phyloP scores from a whole-genome alignment of 2,888 invertebrate genomes.

The Hanleya hanleyi region DNA sequence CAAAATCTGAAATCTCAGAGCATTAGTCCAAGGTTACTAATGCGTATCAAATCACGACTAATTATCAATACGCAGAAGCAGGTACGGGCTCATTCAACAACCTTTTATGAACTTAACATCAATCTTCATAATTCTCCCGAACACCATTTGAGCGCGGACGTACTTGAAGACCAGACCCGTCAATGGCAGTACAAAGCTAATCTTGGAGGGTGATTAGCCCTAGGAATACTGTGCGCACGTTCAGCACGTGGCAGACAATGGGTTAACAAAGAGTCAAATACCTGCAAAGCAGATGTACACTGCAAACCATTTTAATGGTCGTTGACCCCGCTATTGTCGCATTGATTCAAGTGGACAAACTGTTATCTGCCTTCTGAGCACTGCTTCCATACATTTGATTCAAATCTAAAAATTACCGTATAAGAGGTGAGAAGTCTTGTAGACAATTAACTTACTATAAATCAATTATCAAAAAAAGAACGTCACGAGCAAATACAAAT shows the following conservation, averaged over 20 bases:
- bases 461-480: no score
- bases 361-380: background rate
- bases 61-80: background rate
- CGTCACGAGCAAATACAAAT: no score
- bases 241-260: background rate
- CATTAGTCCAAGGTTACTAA: background rate
- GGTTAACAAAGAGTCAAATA: no score
- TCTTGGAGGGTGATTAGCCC: background rate
- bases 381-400: no score
- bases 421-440: no score
- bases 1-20: background rate
- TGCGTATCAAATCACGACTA: background rate
- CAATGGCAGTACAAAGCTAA: background rate
- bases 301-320: no score
- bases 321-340: no score
- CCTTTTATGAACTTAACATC: background rate
- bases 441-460: no score
- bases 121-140: background rate
- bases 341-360: no score
- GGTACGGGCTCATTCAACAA: background rate
- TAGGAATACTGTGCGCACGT: background rate
- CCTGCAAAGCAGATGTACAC: no score
- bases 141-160: background rate
- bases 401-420: no score
- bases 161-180: background rate